These are phyloP conservation scores for Pachymerium ferrugineum DNA, from an alignment of 2,888 invertebrate species.

Conservation along the genomic window DNA sequence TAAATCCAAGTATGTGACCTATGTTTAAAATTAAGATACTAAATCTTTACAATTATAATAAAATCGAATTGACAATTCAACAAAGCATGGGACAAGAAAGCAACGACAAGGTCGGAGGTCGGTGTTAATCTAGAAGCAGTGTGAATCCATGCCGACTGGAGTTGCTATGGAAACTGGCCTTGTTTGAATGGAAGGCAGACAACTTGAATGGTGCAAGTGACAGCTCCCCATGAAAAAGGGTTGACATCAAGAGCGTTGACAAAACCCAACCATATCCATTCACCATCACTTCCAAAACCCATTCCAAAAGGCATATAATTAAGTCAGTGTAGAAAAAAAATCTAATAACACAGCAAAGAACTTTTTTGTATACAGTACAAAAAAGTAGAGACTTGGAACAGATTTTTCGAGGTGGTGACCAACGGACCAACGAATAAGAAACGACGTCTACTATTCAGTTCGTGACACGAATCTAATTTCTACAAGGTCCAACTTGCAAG, in stretches of 20 bases:
- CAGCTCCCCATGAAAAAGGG: background rate
- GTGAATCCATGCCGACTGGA: background rate
- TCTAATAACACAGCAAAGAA: background rate
- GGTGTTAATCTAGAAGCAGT: background rate
- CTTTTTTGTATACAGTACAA: background rate
- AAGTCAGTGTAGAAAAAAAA: background rate
- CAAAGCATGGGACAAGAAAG: background rate
- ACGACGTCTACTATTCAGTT: background rate
- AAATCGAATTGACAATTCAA: background rate
- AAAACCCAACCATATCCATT: background rate
- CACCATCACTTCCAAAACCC: background rate
- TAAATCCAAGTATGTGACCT: too few relatives aligned
- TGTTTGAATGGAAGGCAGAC: background rate
- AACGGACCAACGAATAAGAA: background rate
- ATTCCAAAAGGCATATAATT: background rate
- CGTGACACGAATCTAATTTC: conserved; percentile 10
- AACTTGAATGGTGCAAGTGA: background rate
- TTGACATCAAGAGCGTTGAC: conserved; percentile 2
- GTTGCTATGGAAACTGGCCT: background rate
- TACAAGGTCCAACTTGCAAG: background rate
- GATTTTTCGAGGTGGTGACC: background rate
- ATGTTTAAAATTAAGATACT: background rate
- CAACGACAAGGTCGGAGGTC: background rate
- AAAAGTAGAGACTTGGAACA: background rate
- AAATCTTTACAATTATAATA: background rate